A percentile compares a stretch with the other conserved stretches of the same genome.
phyloP scores from a whole-genome alignment of 2,797 vertebrate species.

The Amblyopsis hoosieri region DNA sequence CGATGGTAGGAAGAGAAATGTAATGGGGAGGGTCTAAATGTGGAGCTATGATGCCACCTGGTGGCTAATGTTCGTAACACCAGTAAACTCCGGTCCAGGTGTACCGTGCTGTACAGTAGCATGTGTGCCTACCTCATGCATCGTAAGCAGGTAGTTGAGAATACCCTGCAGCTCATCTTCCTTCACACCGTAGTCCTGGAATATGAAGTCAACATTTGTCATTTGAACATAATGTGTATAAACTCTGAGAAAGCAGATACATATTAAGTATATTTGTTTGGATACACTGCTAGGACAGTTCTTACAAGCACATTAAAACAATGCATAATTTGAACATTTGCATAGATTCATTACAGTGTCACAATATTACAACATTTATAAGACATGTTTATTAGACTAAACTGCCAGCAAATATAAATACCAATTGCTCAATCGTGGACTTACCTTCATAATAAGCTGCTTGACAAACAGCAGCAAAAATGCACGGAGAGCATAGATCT shows the following conservation, averaged over 20 bases:
- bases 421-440: constrained; percentile 1
- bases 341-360: too few relatives aligned
- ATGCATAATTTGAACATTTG: too few relatives aligned
- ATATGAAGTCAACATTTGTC: constrained; percentile 2
- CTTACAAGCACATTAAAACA: too few relatives aligned
- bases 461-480: constrained; percentile 95
- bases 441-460: constrained; percentile 97
- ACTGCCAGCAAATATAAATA: too few relatives aligned
- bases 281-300: too few relatives aligned
- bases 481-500: constrained; percentile 89
- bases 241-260: too few relatives aligned
- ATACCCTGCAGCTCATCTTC: constrained; percentile 97
- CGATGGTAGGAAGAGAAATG: not conserved
- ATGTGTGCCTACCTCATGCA: constrained; percentile 89
- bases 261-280: too few relatives aligned
- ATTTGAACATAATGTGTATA: too few relatives aligned
- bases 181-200: constrained; percentile 91
- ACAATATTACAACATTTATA: too few relatives aligned
- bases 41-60: constrained; percentile 60
- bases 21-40: not conserved
- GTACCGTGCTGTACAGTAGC: too few relatives aligned
- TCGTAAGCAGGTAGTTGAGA: constrained; percentile 95
- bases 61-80: constrained; percentile 35
- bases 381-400: too few relatives aligned
- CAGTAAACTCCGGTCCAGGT: too few relatives aligned